Percentiles rank a stretch among this genome's conserved stretches.
These are phyloP conservation scores for Molossus molossus DNA, from an alignment of 2,797 vertebrate genomes.

Conservation along the genomic window DNA sequence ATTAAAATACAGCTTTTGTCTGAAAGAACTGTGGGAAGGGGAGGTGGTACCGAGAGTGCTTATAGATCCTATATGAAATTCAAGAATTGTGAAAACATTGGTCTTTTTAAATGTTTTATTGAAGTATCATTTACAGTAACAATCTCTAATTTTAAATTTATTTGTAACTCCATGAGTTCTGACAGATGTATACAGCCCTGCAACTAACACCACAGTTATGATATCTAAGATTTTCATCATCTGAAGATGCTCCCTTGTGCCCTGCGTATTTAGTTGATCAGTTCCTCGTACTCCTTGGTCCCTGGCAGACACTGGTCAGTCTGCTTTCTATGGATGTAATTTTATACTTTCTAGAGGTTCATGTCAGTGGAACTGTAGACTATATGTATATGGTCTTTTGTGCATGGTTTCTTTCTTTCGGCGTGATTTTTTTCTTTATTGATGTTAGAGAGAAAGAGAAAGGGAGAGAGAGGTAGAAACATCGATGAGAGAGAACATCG, in stretches of 20 bases:
- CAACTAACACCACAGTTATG: not conserved
- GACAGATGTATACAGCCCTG: not conserved
- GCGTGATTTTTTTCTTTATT: not conserved
- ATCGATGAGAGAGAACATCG: too few species aligned
- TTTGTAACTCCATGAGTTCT: not conserved
- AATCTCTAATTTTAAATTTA: slow-evolving; percentile 29
- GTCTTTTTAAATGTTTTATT: slow-evolving; percentile 15
- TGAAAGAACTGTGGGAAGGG: not conserved
- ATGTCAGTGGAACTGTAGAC: not conserved
- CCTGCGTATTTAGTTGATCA: not conserved
- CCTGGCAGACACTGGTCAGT: not conserved
- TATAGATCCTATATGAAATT: not conserved
- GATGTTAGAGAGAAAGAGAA: too few species aligned
- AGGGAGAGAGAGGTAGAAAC: too few species aligned
- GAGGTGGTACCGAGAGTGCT: not conserved
- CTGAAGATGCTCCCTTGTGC: not conserved
- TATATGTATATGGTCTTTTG: not conserved
- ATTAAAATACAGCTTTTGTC: not conserved
- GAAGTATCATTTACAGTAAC: slow-evolving; percentile 17
- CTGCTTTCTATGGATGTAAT: too few species aligned
- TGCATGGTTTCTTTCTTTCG: not conserved
- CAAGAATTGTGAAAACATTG: not conserved
- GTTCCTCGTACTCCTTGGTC: not conserved
- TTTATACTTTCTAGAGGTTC: not conserved
- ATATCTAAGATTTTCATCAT: not conserved